Evolutionary conservation across 2,888 invertebrate genomes (phyloP), one percentile per base, ranked within the genome.

Genomic region (Cacoxenus indagator): DNA sequence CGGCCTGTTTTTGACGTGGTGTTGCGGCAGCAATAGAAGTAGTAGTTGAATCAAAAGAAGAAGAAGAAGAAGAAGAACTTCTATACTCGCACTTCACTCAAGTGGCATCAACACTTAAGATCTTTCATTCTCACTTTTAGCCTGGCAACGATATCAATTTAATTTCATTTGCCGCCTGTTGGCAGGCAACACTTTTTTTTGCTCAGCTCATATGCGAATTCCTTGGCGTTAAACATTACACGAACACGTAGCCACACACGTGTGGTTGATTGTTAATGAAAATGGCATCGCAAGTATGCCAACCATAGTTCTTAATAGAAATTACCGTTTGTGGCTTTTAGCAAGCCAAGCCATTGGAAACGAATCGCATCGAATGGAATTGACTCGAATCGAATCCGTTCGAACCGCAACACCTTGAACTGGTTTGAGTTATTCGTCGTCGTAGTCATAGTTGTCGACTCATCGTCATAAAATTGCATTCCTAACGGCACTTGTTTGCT

Each of bases 141-240:
- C 76, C 72, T 73, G 74, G 78, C 71, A 78, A 73, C 78, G 77
- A 80, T 82, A 82, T 82, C 79, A 81, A 82, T 80, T 79, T 79
- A 72, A 72, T 79, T 82, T 78, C 78, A 74, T 71, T 31, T 59
- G 9, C 17, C 70, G 72, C 71, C 74, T 70, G 72, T 82, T 74
- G 79, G 82, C 71, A 80, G 78, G 78, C 81, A 77, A 75, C 70
- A 73, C 74, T 68, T 70, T 69, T 67, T 70, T 31, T 11, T 11
- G 57, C 51, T 48, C 22, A 3, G 11, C 14, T 3, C 48, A 26
- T 26, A 65, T 57, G 51, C 55, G 64, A 43, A 78, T 81, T 81
- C 78, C 78, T 22, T n/a, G 14, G 31, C 51, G 54, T 54, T 24
- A 14, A 22, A 62, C 11, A 62, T 4, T 8, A 22, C 6, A 14